Evolutionary conservation across 2,113 vertebrate genomes (phyloP), one percentile per base, ranked within the genome.

Genomic region (Leucosticte australis): DNA sequence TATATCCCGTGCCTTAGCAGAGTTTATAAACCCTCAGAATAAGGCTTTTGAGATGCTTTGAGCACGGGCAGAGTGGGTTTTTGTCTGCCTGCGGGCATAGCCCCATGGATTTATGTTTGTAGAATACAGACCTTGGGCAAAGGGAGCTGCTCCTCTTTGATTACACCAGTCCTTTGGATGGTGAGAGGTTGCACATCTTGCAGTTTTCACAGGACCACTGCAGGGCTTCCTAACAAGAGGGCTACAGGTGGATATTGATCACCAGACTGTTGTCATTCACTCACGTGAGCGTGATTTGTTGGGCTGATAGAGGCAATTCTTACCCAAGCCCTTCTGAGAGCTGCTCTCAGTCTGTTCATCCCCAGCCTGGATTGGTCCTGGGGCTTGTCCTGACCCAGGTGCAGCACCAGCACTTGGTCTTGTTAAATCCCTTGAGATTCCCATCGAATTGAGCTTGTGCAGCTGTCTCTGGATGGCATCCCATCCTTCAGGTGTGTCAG

Each of bases 401-500:
- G 14, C 31, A 55, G 35, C 26, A 55, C 35, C 41, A 55, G 47
- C n/a, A 8, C 15, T 27, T 42, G 71, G 21, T 76, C 18, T 33
- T 56, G 31, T 90, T 63, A 63, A 69, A 70, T 10, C 27, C 63
- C 5, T 2, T 42, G 49, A 37, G 49, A 23, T 56, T 56, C 31
- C 8, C 41, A 42, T 75, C 0, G 0, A 49, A 49, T 31, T 0
- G 1, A 55, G n/a, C 39, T 62, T 56, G 35, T 42, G 15, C 41
- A 69, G 31, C 26, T 22, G 27, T n/a, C 49, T 56, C 35, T 83
- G 55, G 63, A 27, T 49, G 30, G 21, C 30, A 49, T 27, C 21
- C 21, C 1, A 0, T 27, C 47, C n/a, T 49, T 55, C 12, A 69
- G 26, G 8, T 63, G 55, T 42, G 49, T 49, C 47, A 55, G 3